Base-by-base conservation (phyloP, 2,888 invertebrate genomes). In the Catocala sponsa region DNA sequence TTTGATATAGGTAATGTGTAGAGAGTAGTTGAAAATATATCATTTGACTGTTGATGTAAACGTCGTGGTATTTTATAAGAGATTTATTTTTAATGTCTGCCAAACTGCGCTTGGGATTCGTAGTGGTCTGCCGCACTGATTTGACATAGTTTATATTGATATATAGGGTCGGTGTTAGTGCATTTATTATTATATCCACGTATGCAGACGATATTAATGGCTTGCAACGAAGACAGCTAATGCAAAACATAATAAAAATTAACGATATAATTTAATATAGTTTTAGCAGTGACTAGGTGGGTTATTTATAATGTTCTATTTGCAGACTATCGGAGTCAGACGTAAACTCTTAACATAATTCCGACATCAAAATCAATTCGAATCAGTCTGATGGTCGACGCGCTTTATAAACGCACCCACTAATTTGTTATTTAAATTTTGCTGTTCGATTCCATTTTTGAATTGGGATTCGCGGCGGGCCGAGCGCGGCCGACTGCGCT, bases 391-490 rank as follows among this genome's bases (percentile, higher is more conserved):
- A 83, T 85, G 84, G 81, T 81, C 84, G 82, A 85, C 88, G 89
- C 85, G 87, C 86, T 86, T 88, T 86, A 82, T 84, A 85, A 87
- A 87, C 87, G 85, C 86, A 86, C 85, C 85, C 84, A 87, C 87
- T 88, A 86, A 92, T 92, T 91, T 91, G 92, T 90, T 91, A 92
- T 91, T 92, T 90, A 91, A 91, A 92, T 91, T 88, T 84, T 61
- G 74, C 80, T 86, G 83, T 87, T 86, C 88, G 83, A 87, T 89
- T 89, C 88, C 86, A 87, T 88, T 91, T 91, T 91, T 86, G 87
- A 87, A 87, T 89, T 87, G 78, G 83, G 83, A 86, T 87, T 89
- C 84, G 86, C 86, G 82, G 79, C 79, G 76, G 70, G 68, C 78
- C 59, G 72, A 78, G 71, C 64, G 59, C 65, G 64, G 65, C 72